Evolutionary conservation across 2,113 vertebrate genomes (phyloP), one percentile per base, ranked within the genome.

Genomic region (Paramisgurnus dabryanus): DNA sequence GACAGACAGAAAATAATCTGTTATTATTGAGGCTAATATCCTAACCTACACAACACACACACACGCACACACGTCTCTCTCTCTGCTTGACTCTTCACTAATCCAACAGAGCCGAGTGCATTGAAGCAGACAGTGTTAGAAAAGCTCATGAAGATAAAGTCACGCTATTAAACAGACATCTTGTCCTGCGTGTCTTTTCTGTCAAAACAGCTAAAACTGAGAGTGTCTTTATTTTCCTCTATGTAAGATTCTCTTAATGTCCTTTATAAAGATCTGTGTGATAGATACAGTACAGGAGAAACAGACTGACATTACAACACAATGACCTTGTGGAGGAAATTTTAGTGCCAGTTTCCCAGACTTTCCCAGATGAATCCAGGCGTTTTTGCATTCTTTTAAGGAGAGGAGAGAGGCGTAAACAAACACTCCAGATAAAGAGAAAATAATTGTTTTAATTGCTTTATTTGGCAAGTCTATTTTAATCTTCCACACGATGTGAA

Each of bases 11-110:
- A 66, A 67, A 65, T 82, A 79, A 89, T 87, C 82, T 80, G 80
- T 70, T 82, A 87, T 89, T 86, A 90, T 78, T 80, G 74, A 55
- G 82, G 77, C 70, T 87, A 84, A 89, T 87, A 70, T 85, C n/a
- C 11, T 65, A 47, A n/a, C 45, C 58, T 49, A 47, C 58, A 22
- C 12, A 50, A 81, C 27, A 66, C 78, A 27, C 40, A 53, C 39
- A 12, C n/a, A 6, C 66, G 18, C 41, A 43, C 40, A 18, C 2
- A 27, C 40, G 55, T 22, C 27, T 34, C 27, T 34, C 27, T 34
- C 27, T 34, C 27, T 2, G 67, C 6, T 72, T n/a, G 7, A 2
- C 60, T 43, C 67, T 65, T 7, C 58, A 15, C 22, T 40, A 63
- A 61, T 81, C 75, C 50, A 81, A 81, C 83, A 64, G 68, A n/a